Conservation (phyloP, 1,140 invertebrate species). For the Parasteatoda tepidariorum region DNA sequence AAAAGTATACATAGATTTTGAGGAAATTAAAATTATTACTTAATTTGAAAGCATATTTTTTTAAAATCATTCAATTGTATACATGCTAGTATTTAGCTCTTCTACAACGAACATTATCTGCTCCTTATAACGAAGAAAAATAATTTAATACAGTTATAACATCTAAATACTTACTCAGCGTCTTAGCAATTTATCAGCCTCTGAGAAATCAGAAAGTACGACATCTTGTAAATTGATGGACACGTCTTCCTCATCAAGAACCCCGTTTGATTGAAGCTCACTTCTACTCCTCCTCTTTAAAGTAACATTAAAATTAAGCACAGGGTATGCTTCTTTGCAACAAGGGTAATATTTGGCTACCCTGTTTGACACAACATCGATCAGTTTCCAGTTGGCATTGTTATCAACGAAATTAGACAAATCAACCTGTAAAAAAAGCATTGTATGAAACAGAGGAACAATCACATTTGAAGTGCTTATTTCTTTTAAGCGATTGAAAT, state of each 20-base stretch:
- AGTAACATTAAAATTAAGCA: neutral
- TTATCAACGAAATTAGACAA: conserved; percentile 61
- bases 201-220: neutral
- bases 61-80: too few species aligned
- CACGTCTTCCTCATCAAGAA: neutral
- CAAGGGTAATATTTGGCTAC: conserved; percentile 70
- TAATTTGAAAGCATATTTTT: too few species aligned
- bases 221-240: neutral
- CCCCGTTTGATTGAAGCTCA: neutral
- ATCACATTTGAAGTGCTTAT: too few species aligned
- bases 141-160: too few species aligned
- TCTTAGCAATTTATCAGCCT: neutral
- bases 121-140: too few species aligned
- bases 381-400: conserved; percentile 74
- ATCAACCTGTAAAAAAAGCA: neutral
- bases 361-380: conserved; percentile 68
- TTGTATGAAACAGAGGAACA: too few species aligned
- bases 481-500: too few species aligned
- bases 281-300: neutral
- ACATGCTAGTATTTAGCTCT: too few species aligned
- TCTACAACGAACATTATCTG: too few species aligned
- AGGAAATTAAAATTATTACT: too few species aligned
- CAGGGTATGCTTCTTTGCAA: conserved; percentile 73
- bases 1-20: too few species aligned
- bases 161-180: neutral